phyloP scores from a whole-genome alignment of 2,888 invertebrate genomes.

The Stegophylla sp. region DNA sequence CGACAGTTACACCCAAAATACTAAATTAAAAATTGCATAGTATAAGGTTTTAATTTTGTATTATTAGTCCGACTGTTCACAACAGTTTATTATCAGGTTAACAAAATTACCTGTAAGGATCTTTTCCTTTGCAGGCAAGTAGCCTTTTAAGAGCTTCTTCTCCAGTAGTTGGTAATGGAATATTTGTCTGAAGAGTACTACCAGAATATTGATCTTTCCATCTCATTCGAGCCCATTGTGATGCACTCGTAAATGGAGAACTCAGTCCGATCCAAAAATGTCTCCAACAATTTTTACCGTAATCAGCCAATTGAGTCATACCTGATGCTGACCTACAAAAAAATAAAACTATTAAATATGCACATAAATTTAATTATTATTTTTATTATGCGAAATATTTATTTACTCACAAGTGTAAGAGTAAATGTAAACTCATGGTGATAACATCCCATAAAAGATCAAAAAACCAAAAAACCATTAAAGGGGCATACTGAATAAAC shows the following conservation, averaged over 20 bases:
- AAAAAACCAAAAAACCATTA: constrained; percentile 77
- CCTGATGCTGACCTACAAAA: constrained; percentile 44
- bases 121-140: constrained; percentile 91
- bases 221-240: constrained; percentile 45
- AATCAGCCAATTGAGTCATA: constrained; percentile 38
- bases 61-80: neutral
- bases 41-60: neutral
- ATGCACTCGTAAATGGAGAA: constrained; percentile 43
- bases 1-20: constrained; percentile 85
- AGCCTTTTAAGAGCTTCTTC: constrained; percentile 94
- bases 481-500: constrained; percentile 68
- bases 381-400: neutral
- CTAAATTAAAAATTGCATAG: constrained; percentile 65
- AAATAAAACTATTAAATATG: constrained; percentile 3
- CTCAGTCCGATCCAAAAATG: constrained; percentile 45
- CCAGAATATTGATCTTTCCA: constrained; percentile 42
- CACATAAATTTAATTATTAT: no score
- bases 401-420: constrained; percentile 74
- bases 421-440: constrained; percentile 77
- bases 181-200: constrained; percentile 71
- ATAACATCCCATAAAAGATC: constrained; percentile 81
- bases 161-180: constrained; percentile 84
- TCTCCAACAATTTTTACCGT: constrained; percentile 36
- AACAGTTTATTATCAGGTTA: neutral
- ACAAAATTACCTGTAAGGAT: constrained; percentile 78